These are phyloP conservation scores for Bombus fervidus DNA, from an alignment of 1,140 invertebrate genomes.

Conservation along the genomic window DNA sequence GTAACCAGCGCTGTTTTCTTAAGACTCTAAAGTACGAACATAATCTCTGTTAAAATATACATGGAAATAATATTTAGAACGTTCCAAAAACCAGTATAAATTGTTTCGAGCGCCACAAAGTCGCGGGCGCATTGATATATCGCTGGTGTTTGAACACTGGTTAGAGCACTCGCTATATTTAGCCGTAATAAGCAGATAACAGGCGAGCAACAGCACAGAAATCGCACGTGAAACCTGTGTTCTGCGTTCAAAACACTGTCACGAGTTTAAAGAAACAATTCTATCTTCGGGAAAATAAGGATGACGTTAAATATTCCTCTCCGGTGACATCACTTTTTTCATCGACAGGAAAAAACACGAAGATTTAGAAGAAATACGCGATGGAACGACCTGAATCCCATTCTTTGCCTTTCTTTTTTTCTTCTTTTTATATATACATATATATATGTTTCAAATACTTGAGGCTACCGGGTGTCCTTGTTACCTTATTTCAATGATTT, in stretches of 20 bases:
- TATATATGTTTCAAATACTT: neutral
- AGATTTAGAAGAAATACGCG: too few species aligned
- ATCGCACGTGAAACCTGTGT: slow-evolving; percentile 34
- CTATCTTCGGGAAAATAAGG: neutral
- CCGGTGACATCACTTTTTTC: too few species aligned
- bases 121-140: slow-evolving; percentile 20
- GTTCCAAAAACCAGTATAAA: neutral
- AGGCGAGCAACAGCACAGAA: slow-evolving; percentile 28
- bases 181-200: slow-evolving; percentile 65
- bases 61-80: neutral
- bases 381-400: too few species aligned
- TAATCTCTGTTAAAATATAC: neutral
- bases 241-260: neutral
- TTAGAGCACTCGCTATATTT: slow-evolving; percentile 68
- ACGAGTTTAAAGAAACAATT: slow-evolving; percentile 4
- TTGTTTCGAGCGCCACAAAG: slow-evolving; percentile 10
- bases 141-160: slow-evolving; percentile 50
- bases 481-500: slow-evolving; percentile 5
- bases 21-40: neutral
- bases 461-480: neutral
- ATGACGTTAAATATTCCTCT: neutral
- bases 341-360: too few species aligned
- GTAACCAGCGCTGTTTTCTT: neutral
- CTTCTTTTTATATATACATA: too few species aligned
- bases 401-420: too few species aligned